Conservation (phyloP, 2,113 vertebrate genomes). For the Herpetotheres cachinnans region DNA sequence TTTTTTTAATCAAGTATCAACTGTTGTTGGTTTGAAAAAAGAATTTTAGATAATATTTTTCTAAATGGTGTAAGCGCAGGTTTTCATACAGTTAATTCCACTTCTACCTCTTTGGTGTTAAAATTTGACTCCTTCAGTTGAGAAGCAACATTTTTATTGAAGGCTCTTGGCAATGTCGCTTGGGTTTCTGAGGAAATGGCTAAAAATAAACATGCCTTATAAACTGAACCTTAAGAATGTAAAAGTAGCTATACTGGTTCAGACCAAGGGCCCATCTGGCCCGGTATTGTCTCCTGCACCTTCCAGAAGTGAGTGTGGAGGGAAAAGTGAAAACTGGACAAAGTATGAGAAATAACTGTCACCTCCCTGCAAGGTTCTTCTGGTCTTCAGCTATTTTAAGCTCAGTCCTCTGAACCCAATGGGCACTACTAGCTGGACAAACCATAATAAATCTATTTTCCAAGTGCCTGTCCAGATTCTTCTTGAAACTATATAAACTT, state of each 20-base stretch:
- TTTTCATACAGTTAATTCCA: neutral
- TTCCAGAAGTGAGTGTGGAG: neutral
- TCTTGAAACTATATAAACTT: neutral
- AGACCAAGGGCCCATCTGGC: neutral
- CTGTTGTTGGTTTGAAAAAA: neutral
- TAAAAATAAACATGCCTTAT: neutral
- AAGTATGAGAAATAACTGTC: no score
- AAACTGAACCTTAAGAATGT: neutral
- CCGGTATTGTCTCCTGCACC: neutral
- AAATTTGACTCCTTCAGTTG: neutral
- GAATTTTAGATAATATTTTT: constrained; percentile 18
- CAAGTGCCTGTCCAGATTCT: neutral
- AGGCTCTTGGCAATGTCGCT: neutral
- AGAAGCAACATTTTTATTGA: neutral
- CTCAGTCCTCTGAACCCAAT: neutral
- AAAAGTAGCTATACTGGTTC: neutral
- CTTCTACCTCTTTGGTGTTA: neutral
- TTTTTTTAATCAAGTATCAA: neutral
- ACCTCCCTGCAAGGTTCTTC: neutral
- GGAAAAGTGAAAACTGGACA: neutral
- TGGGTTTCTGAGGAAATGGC: neutral
- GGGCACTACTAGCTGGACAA: neutral
- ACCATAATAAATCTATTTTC: neutral
- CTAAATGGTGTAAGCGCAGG: neutral
- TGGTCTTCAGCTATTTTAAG: neutral